phyloP scores from a whole-genome alignment of 2,888 invertebrate genomes.

The Eupithecia pulchellata region DNA sequence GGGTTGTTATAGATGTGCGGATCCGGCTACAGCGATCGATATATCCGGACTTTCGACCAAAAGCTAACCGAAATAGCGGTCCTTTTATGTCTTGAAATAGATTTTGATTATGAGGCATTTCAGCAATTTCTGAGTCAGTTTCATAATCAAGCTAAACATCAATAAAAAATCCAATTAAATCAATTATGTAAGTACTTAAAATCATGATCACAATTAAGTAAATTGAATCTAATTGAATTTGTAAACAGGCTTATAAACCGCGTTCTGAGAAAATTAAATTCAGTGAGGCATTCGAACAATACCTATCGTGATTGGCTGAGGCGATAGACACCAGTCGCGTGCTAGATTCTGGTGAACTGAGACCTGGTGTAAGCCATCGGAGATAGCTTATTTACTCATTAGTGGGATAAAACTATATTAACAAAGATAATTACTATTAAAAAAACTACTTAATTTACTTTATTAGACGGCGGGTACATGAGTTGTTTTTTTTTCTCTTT shows the following conservation, averaged over 20 bases:
- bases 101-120: neutral
- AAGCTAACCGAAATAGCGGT: neutral
- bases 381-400: constrained; percentile 17
- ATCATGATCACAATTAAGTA: constrained; percentile 28
- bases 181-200: constrained; percentile 7
- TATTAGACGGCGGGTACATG: too few relatives aligned
- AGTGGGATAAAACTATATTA: too few relatives aligned
- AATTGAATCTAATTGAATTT: constrained; percentile 29
- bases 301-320: constrained; percentile 63
- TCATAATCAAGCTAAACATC: constrained; percentile 8
- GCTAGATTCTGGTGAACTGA: constrained; percentile 52
- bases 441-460: too few relatives aligned
- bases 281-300: constrained; percentile 38
- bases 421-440: too few relatives aligned
- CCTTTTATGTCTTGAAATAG: neutral
- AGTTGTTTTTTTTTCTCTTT: too few relatives aligned
- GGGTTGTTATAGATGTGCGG: constrained; percentile 20
- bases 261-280: constrained; percentile 35
- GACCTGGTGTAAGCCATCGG: constrained; percentile 42
- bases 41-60: neutral
- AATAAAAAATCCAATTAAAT: constrained; percentile 13
- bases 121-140: constrained; percentile 4
- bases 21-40: neutral
- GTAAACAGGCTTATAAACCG: constrained; percentile 28
- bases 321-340: constrained; percentile 66